Evolutionary conservation across 2,888 invertebrate genomes (phyloP).

Genomic region (Euphydryas editha): DNA sequence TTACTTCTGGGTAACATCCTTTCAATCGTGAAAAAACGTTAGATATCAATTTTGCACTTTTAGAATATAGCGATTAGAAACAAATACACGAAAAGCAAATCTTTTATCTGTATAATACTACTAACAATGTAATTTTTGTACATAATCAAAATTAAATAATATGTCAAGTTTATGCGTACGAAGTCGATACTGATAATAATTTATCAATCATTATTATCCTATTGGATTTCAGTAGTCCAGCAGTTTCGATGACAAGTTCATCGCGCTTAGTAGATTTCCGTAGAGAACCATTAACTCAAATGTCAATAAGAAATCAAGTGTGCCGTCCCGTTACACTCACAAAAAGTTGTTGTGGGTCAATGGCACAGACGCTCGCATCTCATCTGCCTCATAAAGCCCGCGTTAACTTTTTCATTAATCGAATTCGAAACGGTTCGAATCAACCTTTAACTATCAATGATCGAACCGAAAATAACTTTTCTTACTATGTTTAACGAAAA

Average conservation of each 20-base stretch:
- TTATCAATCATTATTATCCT: too few relatives aligned
- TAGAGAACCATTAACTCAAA: slow-evolving; percentile 50
- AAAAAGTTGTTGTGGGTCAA: slow-evolving; percentile 80
- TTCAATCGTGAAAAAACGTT: too few relatives aligned
- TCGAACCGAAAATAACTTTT: slow-evolving; percentile 10
- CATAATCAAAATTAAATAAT: too few relatives aligned
- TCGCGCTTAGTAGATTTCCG: slow-evolving; percentile 18
- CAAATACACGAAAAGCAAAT: too few relatives aligned
- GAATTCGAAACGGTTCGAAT: slow-evolving; percentile 33
- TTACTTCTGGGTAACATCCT: too few relatives aligned
- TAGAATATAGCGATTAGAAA: too few relatives aligned
- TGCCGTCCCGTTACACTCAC: slow-evolving; percentile 76
- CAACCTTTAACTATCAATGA: slow-evolving; percentile 20
- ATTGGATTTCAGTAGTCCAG: slow-evolving; percentile 12
- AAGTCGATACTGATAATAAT: too few relatives aligned
- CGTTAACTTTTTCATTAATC: slow-evolving; percentile 47
- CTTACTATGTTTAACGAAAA: slow-evolving; percentile 1
- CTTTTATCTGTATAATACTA: too few relatives aligned
- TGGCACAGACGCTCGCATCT: slow-evolving; percentile 66
- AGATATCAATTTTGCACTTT: too few relatives aligned
- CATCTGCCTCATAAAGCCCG: slow-evolving; percentile 48
- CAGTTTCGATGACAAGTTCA: slow-evolving; percentile 23
- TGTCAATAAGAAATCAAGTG: slow-evolving; percentile 78
- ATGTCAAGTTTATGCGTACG: too few relatives aligned
- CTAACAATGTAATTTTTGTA: too few relatives aligned